A percentile compares a stretch with the other conserved stretches of the same genome.
These are phyloP conservation scores for Nebria salina DNA, from an alignment of 2,888 invertebrate genomes.

Conservation along the genomic window DNA sequence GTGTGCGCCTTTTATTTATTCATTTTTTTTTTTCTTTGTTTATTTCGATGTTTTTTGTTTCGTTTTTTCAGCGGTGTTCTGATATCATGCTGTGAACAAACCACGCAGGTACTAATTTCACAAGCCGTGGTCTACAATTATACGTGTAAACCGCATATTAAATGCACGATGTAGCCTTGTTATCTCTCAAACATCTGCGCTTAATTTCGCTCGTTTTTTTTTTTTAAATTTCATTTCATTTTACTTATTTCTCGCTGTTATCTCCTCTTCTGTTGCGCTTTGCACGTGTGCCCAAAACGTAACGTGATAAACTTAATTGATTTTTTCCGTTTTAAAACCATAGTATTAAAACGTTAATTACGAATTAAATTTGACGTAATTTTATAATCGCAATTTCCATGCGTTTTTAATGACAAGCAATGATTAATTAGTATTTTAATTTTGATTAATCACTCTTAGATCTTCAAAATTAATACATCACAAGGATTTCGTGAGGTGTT, in stretches of 20 bases:
- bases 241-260: conserved; percentile 3
- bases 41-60: conserved; percentile 30
- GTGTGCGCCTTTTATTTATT: not conserved
- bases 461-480: not conserved
- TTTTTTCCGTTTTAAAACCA: not conserved
- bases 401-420: not conserved
- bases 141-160: conserved; percentile 56
- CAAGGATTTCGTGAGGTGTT: not conserved
- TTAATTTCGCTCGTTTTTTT: conserved; percentile 30
- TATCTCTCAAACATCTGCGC: conserved; percentile 51
- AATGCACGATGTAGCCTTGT: conserved; percentile 52
- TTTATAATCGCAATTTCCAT: not conserved
- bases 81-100: conserved; percentile 50
- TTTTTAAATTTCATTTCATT: not conserved
- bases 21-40: not conserved
- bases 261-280: not conserved
- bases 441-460: not conserved
- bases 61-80: conserved; percentile 36
- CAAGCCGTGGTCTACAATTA: conserved; percentile 57
- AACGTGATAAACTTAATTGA: not conserved
- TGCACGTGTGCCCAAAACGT: not conserved
- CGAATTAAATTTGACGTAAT: not conserved
- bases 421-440: not conserved
- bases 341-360: not conserved
- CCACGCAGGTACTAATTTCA: conserved; percentile 56